These are phyloP conservation scores for Drosophila hydei DNA, from an alignment of 1,140 invertebrate species.

Conservation along the genomic window DNA sequence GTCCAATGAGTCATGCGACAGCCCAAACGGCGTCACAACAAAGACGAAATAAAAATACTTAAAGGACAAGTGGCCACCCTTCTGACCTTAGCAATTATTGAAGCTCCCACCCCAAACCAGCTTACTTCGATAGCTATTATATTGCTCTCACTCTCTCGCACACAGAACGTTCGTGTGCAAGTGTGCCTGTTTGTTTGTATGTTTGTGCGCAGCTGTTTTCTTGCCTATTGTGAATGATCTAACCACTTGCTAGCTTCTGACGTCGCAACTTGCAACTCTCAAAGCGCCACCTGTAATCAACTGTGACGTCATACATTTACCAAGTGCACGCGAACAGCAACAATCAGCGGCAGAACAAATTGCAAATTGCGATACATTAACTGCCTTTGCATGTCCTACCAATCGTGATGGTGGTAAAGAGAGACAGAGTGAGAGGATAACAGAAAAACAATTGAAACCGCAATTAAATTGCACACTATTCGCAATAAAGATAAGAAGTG, in stretches of 20 bases:
- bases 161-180: conserved; percentile 8
- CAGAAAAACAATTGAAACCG: conserved; percentile 68
- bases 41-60: conserved; percentile 72
- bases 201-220: conserved; percentile 46
- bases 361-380: conserved; percentile 41
- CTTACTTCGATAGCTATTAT: conserved; percentile 19
- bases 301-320: conserved; percentile 60
- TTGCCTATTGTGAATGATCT: conserved; percentile 66
- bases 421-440: conserved; percentile 10
- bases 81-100: conserved; percentile 42
- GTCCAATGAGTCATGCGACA: conserved; percentile 63
- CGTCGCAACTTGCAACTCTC: conserved; percentile 63
- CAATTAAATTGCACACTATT: conserved; percentile 74
- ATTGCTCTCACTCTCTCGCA: background rate
- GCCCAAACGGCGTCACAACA: conserved; percentile 68
- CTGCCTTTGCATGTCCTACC: conserved; percentile 60
- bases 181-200: conserved; percentile 1
- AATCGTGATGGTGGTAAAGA: conserved; percentile 6
- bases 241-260: conserved; percentile 70
- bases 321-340: conserved; percentile 38
- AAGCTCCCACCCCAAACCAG: conserved; percentile 2
- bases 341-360: conserved; percentile 33
- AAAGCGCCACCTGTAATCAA: conserved; percentile 71
- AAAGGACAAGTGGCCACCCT: conserved; percentile 43
- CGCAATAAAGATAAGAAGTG: conserved; percentile 42